These are phyloP conservation scores for Aurelia coerulea DNA, from an alignment of 30 jellyfish, hydroid and myxozoan species.

Conservation along the genomic window DNA sequence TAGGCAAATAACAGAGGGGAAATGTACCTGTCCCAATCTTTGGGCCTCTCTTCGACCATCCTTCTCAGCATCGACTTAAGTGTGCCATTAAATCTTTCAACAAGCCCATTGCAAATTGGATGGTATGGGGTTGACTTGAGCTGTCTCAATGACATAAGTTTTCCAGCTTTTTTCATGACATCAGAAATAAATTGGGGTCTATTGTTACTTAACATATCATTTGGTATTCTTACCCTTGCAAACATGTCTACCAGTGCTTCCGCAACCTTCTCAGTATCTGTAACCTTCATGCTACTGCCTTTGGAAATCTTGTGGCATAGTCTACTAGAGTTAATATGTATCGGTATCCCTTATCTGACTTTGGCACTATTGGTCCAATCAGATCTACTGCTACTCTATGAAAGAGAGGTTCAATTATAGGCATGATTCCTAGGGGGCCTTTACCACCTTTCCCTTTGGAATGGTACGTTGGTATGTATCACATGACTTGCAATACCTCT, in stretches of 20 bases:
- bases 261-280: too few relatives aligned
- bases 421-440: constrained; percentile 4
- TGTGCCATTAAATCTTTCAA: background rate
- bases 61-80: constrained; percentile 32
- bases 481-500: constrained; percentile 6
- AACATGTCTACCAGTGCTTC: too few relatives aligned
- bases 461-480: constrained; percentile 20
- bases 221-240: too few relatives aligned
- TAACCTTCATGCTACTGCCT: too few relatives aligned
- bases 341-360: too few relatives aligned
- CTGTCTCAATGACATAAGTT: background rate
- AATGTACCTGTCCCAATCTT: background rate
- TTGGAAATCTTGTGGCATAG: too few relatives aligned
- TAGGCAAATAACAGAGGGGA: too few relatives aligned
- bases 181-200: too few relatives aligned
- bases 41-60: background rate
- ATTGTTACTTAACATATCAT: too few relatives aligned
- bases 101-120: background rate
- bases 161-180: constrained; percentile 22
- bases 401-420: constrained; percentile 1
- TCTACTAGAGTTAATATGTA: too few relatives aligned
- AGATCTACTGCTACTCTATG: background rate
- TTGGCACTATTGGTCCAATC: background rate
- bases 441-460: background rate
- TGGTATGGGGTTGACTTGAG: too few relatives aligned